Evolutionary conservation across 1,140 invertebrate species (phyloP).

Genomic region (Zaprionus africanus): DNA sequence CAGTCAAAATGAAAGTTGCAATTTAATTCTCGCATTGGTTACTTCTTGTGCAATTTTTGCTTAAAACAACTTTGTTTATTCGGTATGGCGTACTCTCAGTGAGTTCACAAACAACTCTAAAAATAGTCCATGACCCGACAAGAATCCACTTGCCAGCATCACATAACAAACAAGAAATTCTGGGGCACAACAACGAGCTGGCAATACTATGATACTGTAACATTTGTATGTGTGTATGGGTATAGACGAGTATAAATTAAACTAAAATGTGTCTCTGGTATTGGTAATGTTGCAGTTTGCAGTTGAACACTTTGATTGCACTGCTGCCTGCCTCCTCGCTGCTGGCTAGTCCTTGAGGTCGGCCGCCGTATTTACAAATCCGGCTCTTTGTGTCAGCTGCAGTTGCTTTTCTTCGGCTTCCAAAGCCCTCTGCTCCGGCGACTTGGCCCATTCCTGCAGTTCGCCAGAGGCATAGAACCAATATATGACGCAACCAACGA

Average conservation of each 20-base stretch:
- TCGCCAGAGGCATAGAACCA: constrained; percentile 92
- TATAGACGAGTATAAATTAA: constrained; percentile 42
- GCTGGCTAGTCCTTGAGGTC: constrained; percentile 66
- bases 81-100: constrained; percentile 48
- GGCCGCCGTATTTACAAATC: constrained; percentile 64
- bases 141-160: constrained; percentile 63
- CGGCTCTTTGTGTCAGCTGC: constrained; percentile 59
- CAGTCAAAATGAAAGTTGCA: background rate
- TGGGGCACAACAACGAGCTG: constrained; percentile 45
- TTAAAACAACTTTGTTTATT: constrained; percentile 69
- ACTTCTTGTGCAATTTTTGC: constrained; percentile 17
- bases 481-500: constrained; percentile 91
- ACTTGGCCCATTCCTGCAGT: constrained; percentile 90
- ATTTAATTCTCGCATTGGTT: background rate
- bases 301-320: constrained; percentile 28
- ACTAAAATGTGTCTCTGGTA: constrained; percentile 42
- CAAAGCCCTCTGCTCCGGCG: constrained; percentile 68
- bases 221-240: constrained; percentile 8
- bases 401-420: constrained; percentile 70
- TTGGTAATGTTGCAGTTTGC: background rate
- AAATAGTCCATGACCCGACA: constrained; percentile 58
- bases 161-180: constrained; percentile 65
- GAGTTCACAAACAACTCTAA: constrained; percentile 48
- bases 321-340: background rate
- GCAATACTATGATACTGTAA: constrained; percentile 46